Evolutionary conservation across 92 coral and sea anemone genomes (phyloP).

Genomic region (Porites divaricata): DNA sequence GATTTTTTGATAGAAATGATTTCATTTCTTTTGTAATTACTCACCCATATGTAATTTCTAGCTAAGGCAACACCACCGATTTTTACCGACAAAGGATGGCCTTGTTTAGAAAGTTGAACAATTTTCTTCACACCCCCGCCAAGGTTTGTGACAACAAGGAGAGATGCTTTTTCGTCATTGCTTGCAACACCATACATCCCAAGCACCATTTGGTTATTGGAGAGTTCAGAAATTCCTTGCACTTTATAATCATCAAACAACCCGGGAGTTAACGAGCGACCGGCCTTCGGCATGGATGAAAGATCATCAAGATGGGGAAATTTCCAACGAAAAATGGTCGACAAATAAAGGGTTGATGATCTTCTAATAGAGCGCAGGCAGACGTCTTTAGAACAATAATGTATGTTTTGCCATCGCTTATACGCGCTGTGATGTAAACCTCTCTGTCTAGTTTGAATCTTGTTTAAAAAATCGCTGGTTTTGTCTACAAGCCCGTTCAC

Average conservation of each 20-base stretch:
- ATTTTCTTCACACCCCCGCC: constrained; percentile 56
- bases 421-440: constrained; percentile 71
- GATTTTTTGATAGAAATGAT: constrained; percentile 56
- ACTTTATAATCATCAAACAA: constrained; percentile 86
- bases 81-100: constrained; percentile 44
- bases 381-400: constrained; percentile 73
- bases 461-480: constrained; percentile 60
- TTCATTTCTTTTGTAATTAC: constrained; percentile 30
- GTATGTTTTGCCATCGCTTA: constrained; percentile 65
- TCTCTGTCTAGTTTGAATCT: constrained; percentile 70
- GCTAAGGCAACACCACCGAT: constrained; percentile 79
- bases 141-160: constrained; percentile 68
- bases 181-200: constrained; percentile 81
- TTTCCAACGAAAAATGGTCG: constrained; percentile 75
- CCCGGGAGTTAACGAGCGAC: constrained; percentile 83
- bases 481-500: constrained; percentile 70
- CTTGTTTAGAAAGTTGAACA: constrained; percentile 61
- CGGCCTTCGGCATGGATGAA: constrained; percentile 67
- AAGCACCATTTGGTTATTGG: constrained; percentile 62
- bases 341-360: constrained; percentile 68
- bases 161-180: constrained; percentile 65
- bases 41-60: constrained; percentile 66
- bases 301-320: constrained; percentile 89
- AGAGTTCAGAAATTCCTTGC: constrained; percentile 68
- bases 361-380: constrained; percentile 75